phyloP scores from a whole-genome alignment of 2,113 vertebrate genomes.

The Zosterops borbonicus region DNA sequence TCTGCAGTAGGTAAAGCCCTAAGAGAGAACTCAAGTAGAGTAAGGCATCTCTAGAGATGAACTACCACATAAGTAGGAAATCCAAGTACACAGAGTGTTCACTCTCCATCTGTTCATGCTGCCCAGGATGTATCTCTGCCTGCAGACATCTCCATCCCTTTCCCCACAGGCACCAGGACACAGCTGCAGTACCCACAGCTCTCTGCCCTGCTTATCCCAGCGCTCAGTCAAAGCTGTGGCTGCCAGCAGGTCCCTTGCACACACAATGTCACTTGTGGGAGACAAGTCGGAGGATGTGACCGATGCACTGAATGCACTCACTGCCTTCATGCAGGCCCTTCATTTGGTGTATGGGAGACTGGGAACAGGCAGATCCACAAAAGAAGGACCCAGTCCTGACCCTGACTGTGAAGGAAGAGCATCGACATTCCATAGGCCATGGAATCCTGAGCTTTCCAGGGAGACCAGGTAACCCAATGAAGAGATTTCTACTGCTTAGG shows the following conservation, averaged over 20 bases:
- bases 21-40: not conserved
- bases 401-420: not conserved
- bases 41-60: not conserved
- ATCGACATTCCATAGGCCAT: not conserved
- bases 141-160: not conserved
- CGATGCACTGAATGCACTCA: not conserved
- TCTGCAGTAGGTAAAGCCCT: not conserved
- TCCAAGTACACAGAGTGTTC: not conserved
- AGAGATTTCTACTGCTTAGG: not conserved
- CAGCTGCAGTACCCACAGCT: not conserved
- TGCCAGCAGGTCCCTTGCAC: not conserved
- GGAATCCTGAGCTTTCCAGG: not conserved
- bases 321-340: not conserved
- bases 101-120: not conserved
- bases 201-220: not conserved
- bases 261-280: not conserved
- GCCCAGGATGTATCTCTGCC: no score
- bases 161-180: not conserved
- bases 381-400: not conserved
- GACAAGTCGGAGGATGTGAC: not conserved
- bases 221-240: not conserved
- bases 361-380: not conserved
- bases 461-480: not conserved
- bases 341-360: not conserved
- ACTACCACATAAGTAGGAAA: not conserved